Conservation (phyloP, 2,888 invertebrate genomes). For the Eupithecia tripunctaria region DNA sequence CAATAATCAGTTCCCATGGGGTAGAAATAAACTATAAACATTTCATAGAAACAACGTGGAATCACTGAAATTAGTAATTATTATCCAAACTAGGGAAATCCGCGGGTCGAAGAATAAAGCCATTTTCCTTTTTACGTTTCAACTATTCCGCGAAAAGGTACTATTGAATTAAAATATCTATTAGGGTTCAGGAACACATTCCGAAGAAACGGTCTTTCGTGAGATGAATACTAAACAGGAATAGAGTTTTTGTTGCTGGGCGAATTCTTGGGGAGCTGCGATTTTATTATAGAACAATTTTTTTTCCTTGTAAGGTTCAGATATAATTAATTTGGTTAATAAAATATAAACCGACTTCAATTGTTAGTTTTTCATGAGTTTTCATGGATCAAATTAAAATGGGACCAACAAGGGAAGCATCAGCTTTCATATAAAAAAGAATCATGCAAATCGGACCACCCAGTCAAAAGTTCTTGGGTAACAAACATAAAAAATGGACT, state of each 20-base stretch:
- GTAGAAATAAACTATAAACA: background rate
- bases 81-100: background rate
- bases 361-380: too few species aligned
- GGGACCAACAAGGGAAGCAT: too few species aligned
- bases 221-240: slow-evolving; percentile 20
- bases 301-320: background rate
- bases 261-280: background rate
- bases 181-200: slow-evolving; percentile 17
- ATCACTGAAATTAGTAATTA: background rate
- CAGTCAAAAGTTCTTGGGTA: too few species aligned
- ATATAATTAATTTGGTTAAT: background rate
- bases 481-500: too few species aligned
- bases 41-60: background rate
- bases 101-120: background rate
- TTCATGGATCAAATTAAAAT: too few species aligned
- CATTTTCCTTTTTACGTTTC: background rate
- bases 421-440: too few species aligned
- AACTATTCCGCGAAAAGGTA: background rate
- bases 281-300: background rate
- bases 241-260: slow-evolving; percentile 8
- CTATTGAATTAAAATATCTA: slow-evolving; percentile 1
- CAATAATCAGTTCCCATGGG: background rate
- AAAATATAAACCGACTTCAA: too few species aligned
- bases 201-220: slow-evolving; percentile 13
- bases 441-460: too few species aligned